Evolutionary conservation across 2,888 invertebrate species (phyloP).

Genomic region (Zelleria hepariella): DNA sequence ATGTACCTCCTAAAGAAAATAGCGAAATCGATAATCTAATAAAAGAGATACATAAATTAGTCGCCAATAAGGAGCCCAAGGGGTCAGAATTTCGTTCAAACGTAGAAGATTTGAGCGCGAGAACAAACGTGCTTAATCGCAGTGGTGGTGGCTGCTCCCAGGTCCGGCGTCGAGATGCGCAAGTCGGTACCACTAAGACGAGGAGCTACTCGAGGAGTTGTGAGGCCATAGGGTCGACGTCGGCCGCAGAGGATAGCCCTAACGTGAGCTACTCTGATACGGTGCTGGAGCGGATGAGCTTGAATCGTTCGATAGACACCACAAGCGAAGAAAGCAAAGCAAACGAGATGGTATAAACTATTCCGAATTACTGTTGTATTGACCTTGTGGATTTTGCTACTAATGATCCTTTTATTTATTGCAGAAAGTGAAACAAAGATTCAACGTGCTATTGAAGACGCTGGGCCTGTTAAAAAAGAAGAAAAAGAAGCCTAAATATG

Average conservation of each 20-base stretch:
- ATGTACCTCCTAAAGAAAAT: constrained; percentile 8
- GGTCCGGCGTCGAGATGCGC: constrained; percentile 37
- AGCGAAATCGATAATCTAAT: constrained; percentile 51
- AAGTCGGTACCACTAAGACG: constrained; percentile 42
- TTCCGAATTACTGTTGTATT: no score
- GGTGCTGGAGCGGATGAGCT: constrained; percentile 40
- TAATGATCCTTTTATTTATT: neutral
- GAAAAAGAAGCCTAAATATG: neutral
- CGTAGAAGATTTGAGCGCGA: constrained; percentile 16
- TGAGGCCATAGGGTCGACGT: constrained; percentile 46
- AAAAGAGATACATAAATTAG: constrained; percentile 56
- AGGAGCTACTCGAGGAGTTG: constrained; percentile 55
- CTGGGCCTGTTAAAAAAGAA: neutral
- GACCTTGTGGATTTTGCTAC: no score
- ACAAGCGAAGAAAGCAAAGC: neutral
- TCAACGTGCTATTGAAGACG: neutral
- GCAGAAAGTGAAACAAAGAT: neutral
- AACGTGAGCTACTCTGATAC: constrained; percentile 50
- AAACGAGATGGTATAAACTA: neutral
- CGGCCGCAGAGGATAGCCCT: constrained; percentile 28
- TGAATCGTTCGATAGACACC: neutral
- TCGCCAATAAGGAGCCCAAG: constrained; percentile 30
- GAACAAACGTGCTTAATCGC: constrained; percentile 27
- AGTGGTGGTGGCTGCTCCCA: constrained; percentile 38
- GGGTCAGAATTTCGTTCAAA: constrained; percentile 17